A percentile compares a stretch with the other conserved stretches of the same genome.
phyloP scores from a whole-genome alignment of 2,888 invertebrate genomes.

The Pandemis corylana region DNA sequence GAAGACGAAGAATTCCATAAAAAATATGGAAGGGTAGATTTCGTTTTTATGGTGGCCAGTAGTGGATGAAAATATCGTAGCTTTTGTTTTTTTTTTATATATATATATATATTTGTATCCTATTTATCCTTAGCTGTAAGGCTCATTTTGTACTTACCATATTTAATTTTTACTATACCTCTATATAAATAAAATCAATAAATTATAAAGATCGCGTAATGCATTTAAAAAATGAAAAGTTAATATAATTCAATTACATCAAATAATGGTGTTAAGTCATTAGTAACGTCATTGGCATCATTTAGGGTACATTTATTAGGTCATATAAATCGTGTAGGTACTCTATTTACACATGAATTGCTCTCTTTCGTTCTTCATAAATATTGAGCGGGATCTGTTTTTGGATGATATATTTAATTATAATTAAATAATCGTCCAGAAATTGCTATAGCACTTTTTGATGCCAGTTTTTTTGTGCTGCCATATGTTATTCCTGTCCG shows the following conservation, averaged over 20 bases:
- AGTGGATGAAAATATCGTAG: not conserved
- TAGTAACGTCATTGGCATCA: not conserved
- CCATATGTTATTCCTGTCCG: not conserved
- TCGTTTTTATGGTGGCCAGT: not conserved
- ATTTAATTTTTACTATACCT: constrained; percentile 20
- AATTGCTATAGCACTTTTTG: not conserved
- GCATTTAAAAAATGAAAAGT: constrained; percentile 23
- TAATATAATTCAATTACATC: not conserved
- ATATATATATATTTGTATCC: constrained; percentile 28
- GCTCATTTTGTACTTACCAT: constrained; percentile 38
- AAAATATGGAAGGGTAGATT: not conserved
- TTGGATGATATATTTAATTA: not conserved
- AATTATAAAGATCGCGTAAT: constrained; percentile 12
- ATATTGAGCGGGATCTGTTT: not conserved
- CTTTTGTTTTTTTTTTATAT: constrained; percentile 16
- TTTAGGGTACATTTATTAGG: not conserved
- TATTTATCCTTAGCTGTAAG: constrained; percentile 19
- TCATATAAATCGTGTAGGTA: not conserved
- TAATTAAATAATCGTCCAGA: not conserved
- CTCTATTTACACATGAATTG: not conserved
- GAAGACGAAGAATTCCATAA: too few species aligned
- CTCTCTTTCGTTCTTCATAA: not conserved
- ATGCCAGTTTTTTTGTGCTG: not conserved
- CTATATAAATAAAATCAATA: not conserved
- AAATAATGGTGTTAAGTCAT: constrained; percentile 15